Percentiles rank a stretch among this genome's conserved stretches.
Conservation (phyloP, 2,797 vertebrate genomes). For the Fistularia tabacaria region DNA sequence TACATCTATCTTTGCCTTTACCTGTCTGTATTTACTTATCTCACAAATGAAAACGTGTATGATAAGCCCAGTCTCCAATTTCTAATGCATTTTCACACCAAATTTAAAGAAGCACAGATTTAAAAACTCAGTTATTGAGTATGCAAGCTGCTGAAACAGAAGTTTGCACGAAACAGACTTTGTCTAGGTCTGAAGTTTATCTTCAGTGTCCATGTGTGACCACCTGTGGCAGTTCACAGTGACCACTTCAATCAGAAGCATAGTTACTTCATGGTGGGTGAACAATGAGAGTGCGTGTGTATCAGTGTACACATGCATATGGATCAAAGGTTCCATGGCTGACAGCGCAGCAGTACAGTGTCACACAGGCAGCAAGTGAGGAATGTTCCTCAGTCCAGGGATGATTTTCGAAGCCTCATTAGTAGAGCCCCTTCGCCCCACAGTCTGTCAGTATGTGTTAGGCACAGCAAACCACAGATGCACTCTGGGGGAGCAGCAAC, state of each 20-base stretch:
- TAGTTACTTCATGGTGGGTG: slow-evolving; percentile 55
- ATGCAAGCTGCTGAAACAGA: too few species aligned
- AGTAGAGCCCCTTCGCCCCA: slow-evolving; percentile 76
- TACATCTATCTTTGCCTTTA: too few species aligned
- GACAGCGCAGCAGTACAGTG: slow-evolving; percentile 69
- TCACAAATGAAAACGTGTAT: too few species aligned
- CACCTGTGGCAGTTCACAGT: slow-evolving; percentile 47
- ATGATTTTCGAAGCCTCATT: slow-evolving; percentile 80
- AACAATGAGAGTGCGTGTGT: slow-evolving; percentile 33
- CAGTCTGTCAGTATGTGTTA: slow-evolving; percentile 82
- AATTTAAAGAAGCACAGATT: too few species aligned
- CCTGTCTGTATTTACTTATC: too few species aligned
- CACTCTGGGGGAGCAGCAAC: slow-evolving; percentile 62
- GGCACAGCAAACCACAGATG: slow-evolving; percentile 76
- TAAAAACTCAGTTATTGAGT: too few species aligned
- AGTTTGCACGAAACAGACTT: neutral
- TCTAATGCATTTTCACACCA: too few species aligned
- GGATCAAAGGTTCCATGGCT: slow-evolving; percentile 61
- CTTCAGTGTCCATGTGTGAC: slow-evolving; percentile 37
- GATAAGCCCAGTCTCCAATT: too few species aligned
- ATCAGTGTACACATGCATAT: slow-evolving; percentile 37
- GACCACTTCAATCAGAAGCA: slow-evolving; percentile 51
- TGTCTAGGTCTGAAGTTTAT: slow-evolving; percentile 33
- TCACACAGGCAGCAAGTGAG: slow-evolving; percentile 71
- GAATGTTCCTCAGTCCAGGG: slow-evolving; percentile 83